phyloP scores from a whole-genome alignment of 2,888 invertebrate species.

The Hemistola chrysoprasaria region DNA sequence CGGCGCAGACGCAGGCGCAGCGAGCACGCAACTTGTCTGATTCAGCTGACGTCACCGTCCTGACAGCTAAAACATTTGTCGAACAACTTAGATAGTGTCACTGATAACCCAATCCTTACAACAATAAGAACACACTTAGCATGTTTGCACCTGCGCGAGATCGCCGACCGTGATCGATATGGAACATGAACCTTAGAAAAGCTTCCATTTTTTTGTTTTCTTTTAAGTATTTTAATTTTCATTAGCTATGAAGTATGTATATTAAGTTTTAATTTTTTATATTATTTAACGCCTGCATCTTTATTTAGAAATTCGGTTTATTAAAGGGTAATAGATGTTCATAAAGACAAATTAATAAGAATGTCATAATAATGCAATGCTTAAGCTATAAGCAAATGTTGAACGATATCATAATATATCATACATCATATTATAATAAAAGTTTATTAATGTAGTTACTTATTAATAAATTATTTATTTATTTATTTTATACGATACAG shows the following conservation, averaged over 20 bases:
- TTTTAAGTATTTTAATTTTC: conserved; percentile 9
- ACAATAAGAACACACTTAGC: conserved; percentile 81
- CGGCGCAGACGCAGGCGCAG: conserved; percentile 36
- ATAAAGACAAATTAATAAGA: no score
- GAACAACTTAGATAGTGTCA: conserved; percentile 80
- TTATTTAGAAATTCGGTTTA: no score
- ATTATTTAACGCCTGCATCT: no score
- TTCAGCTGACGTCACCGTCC: conserved; percentile 79
- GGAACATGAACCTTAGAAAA: conserved; percentile 8
- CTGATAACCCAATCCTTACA: conserved; percentile 79
- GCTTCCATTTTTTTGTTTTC: conserved; percentile 23
- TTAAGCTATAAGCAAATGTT: no score
- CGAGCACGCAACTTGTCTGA: conserved; percentile 55
- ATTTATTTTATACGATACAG: no score
- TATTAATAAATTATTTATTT: no score
- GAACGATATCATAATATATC: no score
- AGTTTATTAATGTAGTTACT: no score
- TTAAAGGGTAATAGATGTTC: no score
- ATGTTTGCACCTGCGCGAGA: conserved; percentile 80
- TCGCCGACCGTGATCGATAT: conserved; percentile 61
- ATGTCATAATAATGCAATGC: no score
- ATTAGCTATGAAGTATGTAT: conserved; percentile 64
- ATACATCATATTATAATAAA: no score
- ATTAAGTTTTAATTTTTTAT: no score
- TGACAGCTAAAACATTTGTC: conserved; percentile 81